Evolutionary conservation across 2,888 invertebrate species (phyloP).

Genomic region (Pachymerium ferrugineum): DNA sequence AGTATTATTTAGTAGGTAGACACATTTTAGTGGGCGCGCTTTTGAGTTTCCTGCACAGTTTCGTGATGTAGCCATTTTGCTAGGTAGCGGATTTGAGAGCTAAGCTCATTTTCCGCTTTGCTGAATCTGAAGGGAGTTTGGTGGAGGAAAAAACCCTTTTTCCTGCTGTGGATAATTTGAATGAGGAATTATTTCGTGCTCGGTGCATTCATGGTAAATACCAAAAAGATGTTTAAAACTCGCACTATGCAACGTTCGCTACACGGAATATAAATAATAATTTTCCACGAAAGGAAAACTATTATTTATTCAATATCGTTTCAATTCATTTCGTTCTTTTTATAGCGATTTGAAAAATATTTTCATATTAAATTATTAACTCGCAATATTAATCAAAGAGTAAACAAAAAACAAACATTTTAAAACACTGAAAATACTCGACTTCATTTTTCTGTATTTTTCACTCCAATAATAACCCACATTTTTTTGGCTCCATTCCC

Average conservation of each 20-base stretch:
- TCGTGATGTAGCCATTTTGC: slow-evolving; percentile 18
- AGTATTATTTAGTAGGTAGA: not conserved
- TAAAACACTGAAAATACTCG: no score
- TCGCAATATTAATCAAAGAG: no score
- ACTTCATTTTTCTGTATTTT: no score
- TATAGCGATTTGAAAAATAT: no score
- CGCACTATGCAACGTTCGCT: no score
- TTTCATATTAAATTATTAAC: no score
- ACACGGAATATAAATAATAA: not conserved
- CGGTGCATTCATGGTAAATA: not conserved
- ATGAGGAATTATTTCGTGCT: slow-evolving; percentile 20
- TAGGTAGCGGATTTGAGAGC: slow-evolving; percentile 21
- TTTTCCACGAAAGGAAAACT: no score
- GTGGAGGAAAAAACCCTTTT: not conserved
- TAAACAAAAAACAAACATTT: no score
- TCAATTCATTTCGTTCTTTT: no score
- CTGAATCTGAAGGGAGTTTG: slow-evolving; percentile 19
- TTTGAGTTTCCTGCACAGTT: not conserved
- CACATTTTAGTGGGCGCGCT: slow-evolving; percentile 1
- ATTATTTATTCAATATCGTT: no score
- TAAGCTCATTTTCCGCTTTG: slow-evolving; percentile 27
- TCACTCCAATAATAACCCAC: no score
- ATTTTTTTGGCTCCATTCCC: no score
- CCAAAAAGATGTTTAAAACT: not conserved
- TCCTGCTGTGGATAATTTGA: slow-evolving; percentile 24